Evolutionary conservation across 1,140 invertebrate species (phyloP).

Genomic region (Sitodiplosis mosellana): DNA sequence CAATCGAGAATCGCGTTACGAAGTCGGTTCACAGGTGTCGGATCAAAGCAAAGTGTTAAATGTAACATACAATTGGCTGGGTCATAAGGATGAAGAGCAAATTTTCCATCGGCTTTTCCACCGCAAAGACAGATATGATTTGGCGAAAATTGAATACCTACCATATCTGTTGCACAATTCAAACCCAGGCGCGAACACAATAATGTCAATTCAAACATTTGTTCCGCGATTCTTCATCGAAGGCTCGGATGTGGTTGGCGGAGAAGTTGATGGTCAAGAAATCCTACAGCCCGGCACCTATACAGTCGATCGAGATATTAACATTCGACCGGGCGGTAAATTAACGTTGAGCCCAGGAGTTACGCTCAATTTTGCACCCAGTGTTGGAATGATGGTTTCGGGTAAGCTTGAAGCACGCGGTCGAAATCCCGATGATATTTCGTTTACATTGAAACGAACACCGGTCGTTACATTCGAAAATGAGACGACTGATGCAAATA

Average conservation of each 20-base stretch:
- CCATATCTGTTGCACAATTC: slow-evolving; percentile 71
- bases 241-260: slow-evolving; percentile 53
- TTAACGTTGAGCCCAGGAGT: slow-evolving; percentile 74
- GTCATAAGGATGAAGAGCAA: slow-evolving; percentile 51
- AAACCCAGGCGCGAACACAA: slow-evolving; percentile 61
- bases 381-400: slow-evolving; percentile 92
- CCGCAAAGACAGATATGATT: slow-evolving; percentile 77
- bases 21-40: slow-evolving; percentile 86
- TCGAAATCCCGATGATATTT: slow-evolving; percentile 51
- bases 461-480: slow-evolving; percentile 39
- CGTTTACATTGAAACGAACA: slow-evolving; percentile 59
- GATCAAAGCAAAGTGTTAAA: slow-evolving; percentile 89
- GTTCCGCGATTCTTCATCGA: slow-evolving; percentile 55
- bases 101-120: slow-evolving; percentile 73
- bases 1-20: slow-evolving; percentile 77
- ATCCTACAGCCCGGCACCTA: slow-evolving; percentile 61
- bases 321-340: slow-evolving; percentile 70
- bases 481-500: slow-evolving; percentile 31
- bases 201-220: slow-evolving; percentile 47
- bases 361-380: slow-evolving; percentile 67
- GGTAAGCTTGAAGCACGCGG: slow-evolving; percentile 73
- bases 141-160: slow-evolving; percentile 70
- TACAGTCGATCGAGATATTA: slow-evolving; percentile 74
- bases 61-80: slow-evolving; percentile 88
- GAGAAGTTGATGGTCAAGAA: slow-evolving; percentile 76